Conservation (phyloP, 2,888 invertebrate genomes). For the Phortica okadai region DNA sequence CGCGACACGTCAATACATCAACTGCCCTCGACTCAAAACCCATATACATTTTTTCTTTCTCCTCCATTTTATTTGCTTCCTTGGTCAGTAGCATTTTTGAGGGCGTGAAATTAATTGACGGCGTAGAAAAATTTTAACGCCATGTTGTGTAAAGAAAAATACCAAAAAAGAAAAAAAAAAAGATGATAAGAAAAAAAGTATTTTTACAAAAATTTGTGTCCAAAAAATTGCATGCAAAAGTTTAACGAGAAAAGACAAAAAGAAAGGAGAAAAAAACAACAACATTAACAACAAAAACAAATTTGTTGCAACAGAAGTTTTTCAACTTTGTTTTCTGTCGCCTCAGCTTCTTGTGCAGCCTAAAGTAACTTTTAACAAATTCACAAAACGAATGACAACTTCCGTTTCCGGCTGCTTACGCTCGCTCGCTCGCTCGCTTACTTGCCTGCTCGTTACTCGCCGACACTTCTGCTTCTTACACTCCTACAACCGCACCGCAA, state of each 20-base stretch:
- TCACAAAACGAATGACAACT: slow-evolving; percentile 71
- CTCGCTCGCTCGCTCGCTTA: neutral
- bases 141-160: slow-evolving; percentile 24
- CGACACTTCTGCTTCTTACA: neutral
- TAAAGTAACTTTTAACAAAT: slow-evolving; percentile 65
- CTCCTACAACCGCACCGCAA: slow-evolving; percentile 2
- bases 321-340: slow-evolving; percentile 55
- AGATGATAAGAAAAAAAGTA: slow-evolving; percentile 37
- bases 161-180: slow-evolving; percentile 31
- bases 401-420: slow-evolving; percentile 55
- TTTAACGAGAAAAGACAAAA: neutral
- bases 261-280: neutral
- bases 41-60: neutral
- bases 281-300: slow-evolving; percentile 5
- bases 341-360: slow-evolving; percentile 38
- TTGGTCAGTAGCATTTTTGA: slow-evolving; percentile 9
- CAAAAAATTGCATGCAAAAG: slow-evolving; percentile 33
- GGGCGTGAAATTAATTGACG: slow-evolving; percentile 40
- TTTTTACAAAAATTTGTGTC: slow-evolving; percentile 39
- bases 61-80: neutral
- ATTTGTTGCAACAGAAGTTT: slow-evolving; percentile 57
- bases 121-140: slow-evolving; percentile 45
- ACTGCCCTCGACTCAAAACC: neutral
- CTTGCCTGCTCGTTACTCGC: neutral
- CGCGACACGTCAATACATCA: slow-evolving; percentile 19